These are phyloP conservation scores for Bufo bufo DNA, from an alignment of 2,113 vertebrate species.

Conservation along the genomic window DNA sequence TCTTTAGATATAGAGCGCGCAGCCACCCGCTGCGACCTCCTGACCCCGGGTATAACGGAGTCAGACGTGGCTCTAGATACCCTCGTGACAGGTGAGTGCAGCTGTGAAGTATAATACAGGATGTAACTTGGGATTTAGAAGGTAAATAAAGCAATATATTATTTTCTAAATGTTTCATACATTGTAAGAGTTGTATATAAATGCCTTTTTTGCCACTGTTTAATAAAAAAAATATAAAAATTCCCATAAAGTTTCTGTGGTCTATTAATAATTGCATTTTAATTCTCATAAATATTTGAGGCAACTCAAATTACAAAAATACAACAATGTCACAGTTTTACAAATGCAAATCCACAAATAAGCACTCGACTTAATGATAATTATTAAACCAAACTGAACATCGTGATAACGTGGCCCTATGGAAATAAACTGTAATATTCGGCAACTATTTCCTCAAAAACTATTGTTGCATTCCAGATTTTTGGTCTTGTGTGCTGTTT, in stretches of 20 bases:
- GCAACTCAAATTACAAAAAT: constrained; percentile 1
- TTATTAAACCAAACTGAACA: constrained; percentile 9
- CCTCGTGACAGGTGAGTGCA: too few relatives aligned
- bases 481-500: constrained; percentile 17
- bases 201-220: not conserved
- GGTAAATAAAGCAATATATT: not conserved
- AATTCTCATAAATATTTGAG: not conserved
- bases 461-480: not conserved
- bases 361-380: constrained; percentile 2
- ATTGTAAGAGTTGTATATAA: not conserved
- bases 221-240: not conserved
- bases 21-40: too few relatives aligned
- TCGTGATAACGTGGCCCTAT: not conserved
- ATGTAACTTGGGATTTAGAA: too few relatives aligned
- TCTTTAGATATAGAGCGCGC: too few relatives aligned
- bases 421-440: constrained; percentile 27
- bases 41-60: too few relatives aligned
- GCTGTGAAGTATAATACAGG: too few relatives aligned
- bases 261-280: not conserved
- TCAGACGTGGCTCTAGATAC: too few relatives aligned
- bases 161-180: not conserved
- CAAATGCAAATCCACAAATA: constrained; percentile 29
- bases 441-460: not conserved
- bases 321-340: not conserved
- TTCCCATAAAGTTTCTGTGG: not conserved